Conservation (phyloP, 2,113 vertebrate genomes). For the Actenoides lindsayi region DNA sequence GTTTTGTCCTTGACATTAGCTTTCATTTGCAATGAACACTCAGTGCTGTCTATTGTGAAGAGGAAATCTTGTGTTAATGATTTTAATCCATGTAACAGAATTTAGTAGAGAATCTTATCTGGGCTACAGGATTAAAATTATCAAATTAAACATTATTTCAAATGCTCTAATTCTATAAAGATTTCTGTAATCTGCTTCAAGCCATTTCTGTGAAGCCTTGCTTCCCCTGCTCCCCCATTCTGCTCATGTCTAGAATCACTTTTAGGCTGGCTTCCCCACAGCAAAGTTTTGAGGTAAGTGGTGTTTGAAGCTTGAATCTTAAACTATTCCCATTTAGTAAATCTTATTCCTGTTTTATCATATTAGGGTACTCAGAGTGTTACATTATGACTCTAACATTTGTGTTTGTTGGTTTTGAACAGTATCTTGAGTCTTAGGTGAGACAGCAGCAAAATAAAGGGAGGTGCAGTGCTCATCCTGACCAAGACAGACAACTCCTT, state of each 20-base stretch:
- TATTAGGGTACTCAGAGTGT: background rate
- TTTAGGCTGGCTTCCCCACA: background rate
- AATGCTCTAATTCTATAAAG: background rate
- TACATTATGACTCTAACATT: background rate
- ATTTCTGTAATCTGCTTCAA: background rate
- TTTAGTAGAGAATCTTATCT: background rate
- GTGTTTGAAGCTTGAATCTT: background rate
- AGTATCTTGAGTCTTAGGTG: background rate
- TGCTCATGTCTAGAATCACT: background rate
- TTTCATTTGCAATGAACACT: background rate
- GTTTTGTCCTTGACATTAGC: background rate
- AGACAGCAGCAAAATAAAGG: background rate
- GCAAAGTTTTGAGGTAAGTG: background rate
- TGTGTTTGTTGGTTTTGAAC: background rate
- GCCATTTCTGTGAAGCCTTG: background rate
- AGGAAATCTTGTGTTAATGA: background rate
- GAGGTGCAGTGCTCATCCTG: background rate
- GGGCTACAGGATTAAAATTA: background rate
- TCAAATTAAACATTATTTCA: slow-evolving; percentile 13
- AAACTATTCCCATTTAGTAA: background rate
- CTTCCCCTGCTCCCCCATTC: background rate
- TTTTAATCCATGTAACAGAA: background rate
- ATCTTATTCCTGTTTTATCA: background rate
- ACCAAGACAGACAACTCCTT: background rate
- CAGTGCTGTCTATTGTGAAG: background rate